phyloP scores from a whole-genome alignment of 2,888 invertebrate species.

The Mythimna albipuncta region DNA sequence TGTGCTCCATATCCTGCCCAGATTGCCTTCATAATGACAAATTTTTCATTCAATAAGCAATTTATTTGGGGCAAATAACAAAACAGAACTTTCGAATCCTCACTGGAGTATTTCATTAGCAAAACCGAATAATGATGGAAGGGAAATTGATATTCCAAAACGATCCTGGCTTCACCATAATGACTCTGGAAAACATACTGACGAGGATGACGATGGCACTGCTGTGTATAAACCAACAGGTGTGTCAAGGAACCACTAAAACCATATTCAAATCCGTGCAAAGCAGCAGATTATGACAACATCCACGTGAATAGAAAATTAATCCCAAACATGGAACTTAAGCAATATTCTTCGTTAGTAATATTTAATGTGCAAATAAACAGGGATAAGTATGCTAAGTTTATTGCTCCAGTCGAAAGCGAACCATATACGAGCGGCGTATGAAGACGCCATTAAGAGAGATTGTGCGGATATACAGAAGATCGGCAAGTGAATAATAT shows the following conservation, averaged over 20 bases:
- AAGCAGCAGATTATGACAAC: constrained; percentile 19
- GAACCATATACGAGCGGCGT: constrained; percentile 24
- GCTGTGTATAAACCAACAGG: not conserved
- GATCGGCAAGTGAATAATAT: constrained; percentile 51
- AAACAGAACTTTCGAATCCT: not conserved
- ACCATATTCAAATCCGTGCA: constrained; percentile 1
- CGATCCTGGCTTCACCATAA: not conserved
- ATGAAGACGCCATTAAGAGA: constrained; percentile 38
- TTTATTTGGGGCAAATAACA: not conserved
- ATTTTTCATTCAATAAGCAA: not conserved
- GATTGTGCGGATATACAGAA: constrained; percentile 47
- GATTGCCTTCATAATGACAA: not conserved
- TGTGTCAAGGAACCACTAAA: not conserved
- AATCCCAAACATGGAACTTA: constrained; percentile 45
- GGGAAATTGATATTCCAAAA: not conserved
- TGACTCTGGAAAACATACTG: not conserved
- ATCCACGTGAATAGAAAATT: constrained; percentile 40
- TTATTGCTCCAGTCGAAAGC: constrained; percentile 38
- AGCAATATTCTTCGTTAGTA: constrained; percentile 45
- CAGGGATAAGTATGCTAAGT: constrained; percentile 43
- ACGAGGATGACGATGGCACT: not conserved
- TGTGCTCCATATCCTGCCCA: not conserved
- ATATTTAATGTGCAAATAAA: constrained; percentile 54
- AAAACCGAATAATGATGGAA: not conserved
- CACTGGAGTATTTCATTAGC: not conserved